Evolutionary conservation across 1,140 invertebrate genomes (phyloP).

Genomic region (Drosophila saltans): DNA sequence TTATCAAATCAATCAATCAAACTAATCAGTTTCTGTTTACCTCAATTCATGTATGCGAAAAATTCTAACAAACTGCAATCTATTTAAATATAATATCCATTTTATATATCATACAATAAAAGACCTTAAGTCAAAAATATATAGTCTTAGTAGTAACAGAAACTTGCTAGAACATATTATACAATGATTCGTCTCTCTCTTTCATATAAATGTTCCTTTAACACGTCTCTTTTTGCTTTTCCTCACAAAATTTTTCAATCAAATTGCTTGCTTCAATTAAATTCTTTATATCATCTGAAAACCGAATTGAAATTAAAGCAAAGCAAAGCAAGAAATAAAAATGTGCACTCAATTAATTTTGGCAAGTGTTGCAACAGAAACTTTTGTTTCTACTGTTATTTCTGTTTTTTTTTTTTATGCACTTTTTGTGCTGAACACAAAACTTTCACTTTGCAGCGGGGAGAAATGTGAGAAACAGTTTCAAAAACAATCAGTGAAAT

Average conservation of each 20-base stretch:
- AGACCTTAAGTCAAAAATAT: too few relatives aligned
- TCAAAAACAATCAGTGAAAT: conserved; percentile 63
- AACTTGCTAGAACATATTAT: too few relatives aligned
- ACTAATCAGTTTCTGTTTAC: too few relatives aligned
- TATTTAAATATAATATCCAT: too few relatives aligned
- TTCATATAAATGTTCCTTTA: too few relatives aligned
- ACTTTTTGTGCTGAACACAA: conserved; percentile 37
- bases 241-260: background rate
- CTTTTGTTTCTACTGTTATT: conserved; percentile 14
- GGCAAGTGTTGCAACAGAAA: conserved; percentile 36
- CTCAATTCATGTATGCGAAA: too few relatives aligned
- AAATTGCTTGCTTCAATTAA: conserved; percentile 3
- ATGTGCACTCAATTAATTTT: conserved; percentile 62
- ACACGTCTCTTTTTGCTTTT: background rate
- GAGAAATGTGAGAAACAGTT: conserved; percentile 36
- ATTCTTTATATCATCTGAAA: background rate
- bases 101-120: too few relatives aligned
- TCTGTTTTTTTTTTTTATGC: conserved; percentile 1
- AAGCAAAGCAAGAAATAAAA: conserved; percentile 29
- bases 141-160: too few relatives aligned
- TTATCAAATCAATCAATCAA: too few relatives aligned
- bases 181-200: too few relatives aligned
- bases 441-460: conserved; percentile 52
- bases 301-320: conserved; percentile 6
- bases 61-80: too few relatives aligned